Base-by-base conservation (phyloP, 1,140 invertebrate genomes). In the Aphelinus atriplicis region DNA sequence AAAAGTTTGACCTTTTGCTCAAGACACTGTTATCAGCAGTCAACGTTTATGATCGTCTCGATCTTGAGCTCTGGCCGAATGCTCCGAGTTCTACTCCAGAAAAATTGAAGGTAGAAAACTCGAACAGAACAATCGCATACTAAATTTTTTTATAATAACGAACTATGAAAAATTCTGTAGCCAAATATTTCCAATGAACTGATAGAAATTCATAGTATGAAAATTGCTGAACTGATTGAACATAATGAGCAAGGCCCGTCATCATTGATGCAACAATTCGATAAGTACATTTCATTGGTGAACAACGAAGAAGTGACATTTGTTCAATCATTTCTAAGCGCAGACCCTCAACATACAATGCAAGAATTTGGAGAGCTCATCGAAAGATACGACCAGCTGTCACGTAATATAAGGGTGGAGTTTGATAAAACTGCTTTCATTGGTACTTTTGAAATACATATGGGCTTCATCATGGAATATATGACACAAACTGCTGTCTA, bases 401-500 rank as follows among this genome's bases (percentile, higher is more conserved):
- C 90, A 7, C 88, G 90, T 72, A 89, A 91, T 72, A 92, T 95
- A 72, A 91, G 91, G 6, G 87, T 90, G 2, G 89, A 91, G 66
- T 89, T 93, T 42, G 90, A 92, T 81, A 90, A 91, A 56, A 92
- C 92, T 1, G 90, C 94, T 48, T 90, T 92, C 42, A 92, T 95
- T 73, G 95, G 95, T 45, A 92, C 97, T 84, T 98, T 96, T 85
- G 93, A 95, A 80, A 92, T 98, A 78, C 92, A 95, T 83, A 91
- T 95, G 73, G 91, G 91, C 58, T 92, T 95, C 71, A 87, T 98
- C n/a, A 94, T 98, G 46, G 88, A 90, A 9, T 89, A 92, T 3
- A 87, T 98, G 62, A 90, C 92, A 1, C 87, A 89, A 45, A 86
- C 92, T 56, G 94, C 95, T 0, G 90, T 91, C n/a, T 88, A 88